phyloP scores from a whole-genome alignment of 2,888 invertebrate species.

The Strigamia maritima region DNA sequence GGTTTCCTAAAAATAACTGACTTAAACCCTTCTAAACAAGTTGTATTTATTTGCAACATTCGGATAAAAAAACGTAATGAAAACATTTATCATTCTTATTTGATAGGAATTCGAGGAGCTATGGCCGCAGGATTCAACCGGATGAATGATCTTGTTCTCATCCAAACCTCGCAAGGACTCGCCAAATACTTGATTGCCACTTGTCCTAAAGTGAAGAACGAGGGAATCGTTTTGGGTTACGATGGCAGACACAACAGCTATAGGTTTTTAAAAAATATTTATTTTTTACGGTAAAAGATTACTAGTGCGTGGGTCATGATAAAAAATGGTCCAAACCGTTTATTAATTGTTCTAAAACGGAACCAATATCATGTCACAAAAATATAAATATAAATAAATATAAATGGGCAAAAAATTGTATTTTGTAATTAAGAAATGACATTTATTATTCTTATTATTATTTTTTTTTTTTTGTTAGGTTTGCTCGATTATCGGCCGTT shows the following conservation, averaged over 20 bases:
- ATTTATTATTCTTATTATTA: too few species aligned
- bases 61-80: background rate
- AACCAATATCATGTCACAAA: too few species aligned
- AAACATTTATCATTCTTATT: too few species aligned
- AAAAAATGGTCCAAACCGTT: too few species aligned
- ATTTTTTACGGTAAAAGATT: too few species aligned
- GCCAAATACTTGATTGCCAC: conserved; percentile 67
- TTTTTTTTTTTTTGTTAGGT: conserved; percentile 59
- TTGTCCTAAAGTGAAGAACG: conserved; percentile 60
- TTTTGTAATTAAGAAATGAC: too few species aligned
- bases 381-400: background rate
- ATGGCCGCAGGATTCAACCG: conserved; percentile 91
- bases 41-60: background rate
- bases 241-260: conserved; percentile 90
- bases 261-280: too few species aligned
- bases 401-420: too few species aligned
- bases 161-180: conserved; percentile 92
- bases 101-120: conserved; percentile 64
- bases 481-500: conserved; percentile 80
- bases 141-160: conserved; percentile 90
- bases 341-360: too few species aligned
- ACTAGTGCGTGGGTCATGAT: too few species aligned
- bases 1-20: conserved; percentile 51
- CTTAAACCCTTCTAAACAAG: background rate
- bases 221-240: conserved; percentile 82